These are phyloP conservation scores for Labeo calbasu DNA, from an alignment of 2,797 vertebrate species.

Conservation along the genomic window DNA sequence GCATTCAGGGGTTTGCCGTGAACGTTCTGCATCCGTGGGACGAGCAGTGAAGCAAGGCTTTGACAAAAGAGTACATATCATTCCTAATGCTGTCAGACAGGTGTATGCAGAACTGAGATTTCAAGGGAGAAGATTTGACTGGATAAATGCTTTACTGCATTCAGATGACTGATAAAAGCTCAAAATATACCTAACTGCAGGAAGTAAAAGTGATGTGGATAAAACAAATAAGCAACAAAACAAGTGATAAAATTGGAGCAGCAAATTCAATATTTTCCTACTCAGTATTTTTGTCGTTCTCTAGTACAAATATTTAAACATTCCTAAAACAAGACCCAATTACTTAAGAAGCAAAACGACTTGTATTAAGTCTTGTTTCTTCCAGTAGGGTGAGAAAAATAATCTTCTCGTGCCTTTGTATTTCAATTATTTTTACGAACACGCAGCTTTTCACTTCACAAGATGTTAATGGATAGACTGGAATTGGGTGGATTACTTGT, in stretches of 20 bases:
- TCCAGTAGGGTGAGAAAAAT: not conserved
- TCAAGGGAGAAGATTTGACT: conserved; percentile 19
- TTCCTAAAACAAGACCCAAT: not conserved
- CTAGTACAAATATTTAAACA: not conserved
- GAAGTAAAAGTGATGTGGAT: conserved; percentile 3
- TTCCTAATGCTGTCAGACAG: conserved; percentile 29
- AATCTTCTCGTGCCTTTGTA: not conserved
- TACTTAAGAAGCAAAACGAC: not conserved
- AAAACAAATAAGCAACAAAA: conserved; percentile 12
- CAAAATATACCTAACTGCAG: not conserved
- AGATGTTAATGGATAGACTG: not conserved
- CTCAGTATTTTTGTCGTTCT: not conserved
- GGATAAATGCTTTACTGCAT: conserved; percentile 28
- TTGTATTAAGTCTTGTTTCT: not conserved
- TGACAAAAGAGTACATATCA: conserved; percentile 39
- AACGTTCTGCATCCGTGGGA: conserved; percentile 10
- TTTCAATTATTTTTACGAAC: not conserved
- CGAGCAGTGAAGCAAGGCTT: conserved; percentile 10
- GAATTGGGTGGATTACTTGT: not conserved
- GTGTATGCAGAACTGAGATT: conserved; percentile 21
- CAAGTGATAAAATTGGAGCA: not conserved
- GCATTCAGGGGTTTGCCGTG: conserved; percentile 27
- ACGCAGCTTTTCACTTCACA: not conserved
- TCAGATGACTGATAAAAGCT: conserved; percentile 6
- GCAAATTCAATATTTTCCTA: not conserved